Base-by-base conservation (phyloP, 2,113 vertebrate genomes). In the Jacana jacana region DNA sequence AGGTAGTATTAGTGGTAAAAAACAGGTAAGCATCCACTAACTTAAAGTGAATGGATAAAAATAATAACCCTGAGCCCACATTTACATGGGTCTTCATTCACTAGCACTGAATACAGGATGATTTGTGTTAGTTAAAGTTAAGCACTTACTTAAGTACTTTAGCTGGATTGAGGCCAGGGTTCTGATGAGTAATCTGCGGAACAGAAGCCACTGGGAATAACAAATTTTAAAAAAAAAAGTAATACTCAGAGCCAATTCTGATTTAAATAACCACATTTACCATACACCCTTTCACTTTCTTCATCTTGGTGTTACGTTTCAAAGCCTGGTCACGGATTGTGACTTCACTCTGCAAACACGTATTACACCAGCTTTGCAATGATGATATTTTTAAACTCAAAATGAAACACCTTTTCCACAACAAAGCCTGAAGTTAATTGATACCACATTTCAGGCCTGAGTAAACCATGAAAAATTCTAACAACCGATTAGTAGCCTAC, bases 91-190 rank as follows among this genome's bases (percentile, higher is more conserved):
- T 84, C 65, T 80, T 77, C 28, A 37, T 71, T 82, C 55, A 30
- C 81, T 89, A 75, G 73, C 84, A 66, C 0, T 65, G 58, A 87
- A 58, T 28, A 49, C n/a, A 73, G 81, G 73, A 88, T 93, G 86
- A 94, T 80, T 94, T 8, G 13, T 88, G 89, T 96, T 97, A 91
- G 81, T 95, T 94, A 73, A 97, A 93, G 93, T 93, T 91, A 90
- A 78, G 93, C 79, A 48, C 46, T 88, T 80, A 88, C 75, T 96
- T 81, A 91, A 96, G 51, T 88, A 89, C 55, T 94, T 90, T 42
- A 84, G 79, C 82, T 96, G 94, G 85, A 91, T 28, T 88, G 85
- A 86, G 89, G 91, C 96, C 96, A 96, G 68, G 86, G 46, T 68
- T 78, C 80, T 93, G 85, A 95, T 81, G 79, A 94, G 81, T 93